Evolutionary conservation across 2,113 vertebrate genomes (phyloP), one percentile per base, ranked within the genome.

Genomic region (Catharus bicknelli): DNA sequence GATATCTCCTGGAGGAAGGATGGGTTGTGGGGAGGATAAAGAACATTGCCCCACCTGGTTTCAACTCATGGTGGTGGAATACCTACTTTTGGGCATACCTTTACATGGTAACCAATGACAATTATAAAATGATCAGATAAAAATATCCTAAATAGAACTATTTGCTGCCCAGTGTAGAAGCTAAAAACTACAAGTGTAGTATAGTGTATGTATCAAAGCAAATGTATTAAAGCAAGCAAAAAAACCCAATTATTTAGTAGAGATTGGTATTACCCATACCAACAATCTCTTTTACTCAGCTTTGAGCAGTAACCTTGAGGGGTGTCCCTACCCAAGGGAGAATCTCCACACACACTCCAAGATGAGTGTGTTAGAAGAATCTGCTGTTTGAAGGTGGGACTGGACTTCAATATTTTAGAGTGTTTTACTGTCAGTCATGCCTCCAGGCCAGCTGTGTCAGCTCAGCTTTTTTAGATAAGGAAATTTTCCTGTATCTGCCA

Each of bases 181-280:
- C 2, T 45, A 68, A 76, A 59, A 59, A 19, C 22, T 76, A 22
- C 45, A 51, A 18, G 7, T 26, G 1, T 32, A 15, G 14, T 53
- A 4, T 36, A 27, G 45, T 12, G 32, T 32, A 18, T 51, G 4
- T 14, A 32, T 51, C 26, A 51, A 59, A 51, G 45, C 4, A 85
- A 32, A 51, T 67, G 11, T 32, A 22, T 32, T 22, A 77, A 51
- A 51, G 27, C 27, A n/a, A 86, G n/a, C n/a, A n/a, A 62, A 45
- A 59, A 50, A 8, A 0, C 0, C 26, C 15, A 53, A 0, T 45
- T 68, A 38, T 76, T 61, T 61, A 32, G 14, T 10, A 29, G 54
- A 27, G 18, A 38, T 77, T 53, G 22, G 27, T 68, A 27, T 19
- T 53, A 22, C 38, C 6, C 47, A 45, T 29, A 11, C 6, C 17